Base-by-base conservation (phyloP, 1,140 invertebrate genomes). In the Nephotettix cincticeps region DNA sequence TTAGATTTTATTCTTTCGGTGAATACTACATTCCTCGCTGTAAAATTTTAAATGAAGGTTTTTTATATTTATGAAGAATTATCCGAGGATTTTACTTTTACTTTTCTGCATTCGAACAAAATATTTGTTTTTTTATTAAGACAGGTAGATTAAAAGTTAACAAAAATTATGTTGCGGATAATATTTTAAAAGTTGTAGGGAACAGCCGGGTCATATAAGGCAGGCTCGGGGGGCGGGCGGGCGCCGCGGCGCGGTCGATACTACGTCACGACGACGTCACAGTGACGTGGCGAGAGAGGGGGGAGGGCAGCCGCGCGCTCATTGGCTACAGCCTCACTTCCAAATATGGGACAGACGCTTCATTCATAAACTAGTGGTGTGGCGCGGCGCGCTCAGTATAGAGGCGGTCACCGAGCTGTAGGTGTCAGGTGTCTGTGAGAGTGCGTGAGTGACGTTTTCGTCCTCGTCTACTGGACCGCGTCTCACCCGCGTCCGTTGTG, bases 311-410 rank as follows among this genome's bases (percentile, higher is more conserved):
- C 71, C 70, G 76, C 71, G 45, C 76, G 75, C 83, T 84, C 83
- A 84, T 82, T 84, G 86, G 85, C 80, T 81, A 80, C 77, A 78
- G 80, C 76, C 80, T 76, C 79, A 80, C 82, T 83, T 83, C 83
- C 83, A 84, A 84, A 84, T 84, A 84, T 83, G 83, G 84, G 82
- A 84, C 83, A 84, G 82, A 81, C 79, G 81, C 77, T 87, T 84
- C 86, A 88, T 88, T 88, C 86, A 88, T 87, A 87, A 87, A 83
- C 82, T 83, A 79, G 81, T 81, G 81, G 81, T 74, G 82, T 81
- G 80, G 82, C 80, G 81, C 83, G 80, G 79, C 80, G 81, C 81
- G 82, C 80, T 80, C 81, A 83, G 76, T 75, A 70, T 30, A 69
- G 65, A 69, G 67, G 43, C 51, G 69, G 45, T 80, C 78, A 77